Conservation (phyloP, 2,797 vertebrate genomes). For the Gymnodraco acuticeps region DNA sequence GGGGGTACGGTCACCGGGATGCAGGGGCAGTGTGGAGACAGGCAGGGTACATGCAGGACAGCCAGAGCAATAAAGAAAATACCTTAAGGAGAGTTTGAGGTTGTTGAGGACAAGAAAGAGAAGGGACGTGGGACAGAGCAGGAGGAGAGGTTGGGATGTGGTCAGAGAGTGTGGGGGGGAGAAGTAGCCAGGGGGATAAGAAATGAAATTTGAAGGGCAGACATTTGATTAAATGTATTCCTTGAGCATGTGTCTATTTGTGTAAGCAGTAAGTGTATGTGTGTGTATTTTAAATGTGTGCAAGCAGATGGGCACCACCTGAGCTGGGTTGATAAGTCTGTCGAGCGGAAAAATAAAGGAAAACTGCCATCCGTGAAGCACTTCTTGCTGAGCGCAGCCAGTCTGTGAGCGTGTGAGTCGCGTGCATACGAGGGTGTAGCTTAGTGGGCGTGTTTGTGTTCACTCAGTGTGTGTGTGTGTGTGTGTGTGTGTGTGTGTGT, state of each 20-base stretch:
- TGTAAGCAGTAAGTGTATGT: slow-evolving; percentile 59
- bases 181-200: slow-evolving; percentile 44
- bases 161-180: slow-evolving; percentile 35
- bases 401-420: slow-evolving; percentile 71
- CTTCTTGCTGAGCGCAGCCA: slow-evolving; percentile 78
- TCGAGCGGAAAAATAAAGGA: slow-evolving; percentile 81
- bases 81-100: slow-evolving; percentile 54
- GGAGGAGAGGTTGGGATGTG: slow-evolving; percentile 59
- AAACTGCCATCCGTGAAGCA: slow-evolving; percentile 81
- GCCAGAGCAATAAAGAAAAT: slow-evolving; percentile 13
- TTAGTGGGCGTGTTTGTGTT: slow-evolving; percentile 17
- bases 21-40: slow-evolving; percentile 9
- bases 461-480: not conserved
- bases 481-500: not conserved
- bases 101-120: slow-evolving; percentile 50
- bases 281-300: slow-evolving; percentile 65
- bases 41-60: slow-evolving; percentile 11
- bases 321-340: slow-evolving; percentile 85
- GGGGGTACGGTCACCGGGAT: slow-evolving; percentile 41
- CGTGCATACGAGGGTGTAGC: slow-evolving; percentile 45
- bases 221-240: slow-evolving; percentile 74
- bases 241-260: slow-evolving; percentile 66
- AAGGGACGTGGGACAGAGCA: slow-evolving; percentile 43
- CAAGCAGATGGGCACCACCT: slow-evolving; percentile 84
- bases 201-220: slow-evolving; percentile 72